phyloP scores from a whole-genome alignment of 1,140 invertebrate species.

The Conopomorpha cramerella region DNA sequence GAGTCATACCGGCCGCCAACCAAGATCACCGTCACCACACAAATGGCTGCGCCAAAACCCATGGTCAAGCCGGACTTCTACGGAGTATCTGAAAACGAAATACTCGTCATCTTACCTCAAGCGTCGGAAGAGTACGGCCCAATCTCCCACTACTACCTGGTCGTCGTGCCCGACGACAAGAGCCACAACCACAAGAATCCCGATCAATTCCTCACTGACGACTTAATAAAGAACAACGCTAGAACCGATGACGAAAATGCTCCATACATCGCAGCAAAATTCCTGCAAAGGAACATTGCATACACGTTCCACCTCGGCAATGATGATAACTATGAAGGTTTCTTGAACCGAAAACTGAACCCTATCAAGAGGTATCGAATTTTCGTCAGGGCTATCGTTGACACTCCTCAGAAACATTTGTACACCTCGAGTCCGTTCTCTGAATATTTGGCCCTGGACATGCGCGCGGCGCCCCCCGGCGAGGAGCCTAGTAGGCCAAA shows the following conservation, averaged over 20 bases:
- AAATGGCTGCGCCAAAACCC: constrained; percentile 94
- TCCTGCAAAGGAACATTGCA: constrained; percentile 86
- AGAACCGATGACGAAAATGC: constrained; percentile 71
- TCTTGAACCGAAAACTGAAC: constrained; percentile 84
- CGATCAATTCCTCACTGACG: constrained; percentile 87
- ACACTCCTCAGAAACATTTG: constrained; percentile 90
- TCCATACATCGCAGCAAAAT: constrained; percentile 93
- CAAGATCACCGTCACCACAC: constrained; percentile 93
- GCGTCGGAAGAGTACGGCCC: constrained; percentile 99
- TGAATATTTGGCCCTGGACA: constrained; percentile 84
- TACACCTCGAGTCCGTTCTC: constrained; percentile 96
- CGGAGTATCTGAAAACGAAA: constrained; percentile 86
- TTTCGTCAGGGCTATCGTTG: constrained; percentile 93
- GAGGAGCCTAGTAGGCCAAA: constrained; percentile 85
- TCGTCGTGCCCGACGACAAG: constrained; percentile 92
- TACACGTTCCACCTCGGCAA: constrained; percentile 90
- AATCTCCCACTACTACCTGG: constrained; percentile 95
- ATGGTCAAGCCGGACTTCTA: constrained; percentile 95
- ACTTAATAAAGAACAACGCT: constrained; percentile 73
- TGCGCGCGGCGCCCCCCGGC: constrained; percentile 84
- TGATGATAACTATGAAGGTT: constrained; percentile 87
- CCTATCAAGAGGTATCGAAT: constrained; percentile 84
- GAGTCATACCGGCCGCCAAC: constrained; percentile 85
- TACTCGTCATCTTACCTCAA: constrained; percentile 89
- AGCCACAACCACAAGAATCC: constrained; percentile 77